These are phyloP conservation scores for Leptinotarsa rubiginosa DNA, from an alignment of 2,888 invertebrate genomes.

Conservation along the genomic window DNA sequence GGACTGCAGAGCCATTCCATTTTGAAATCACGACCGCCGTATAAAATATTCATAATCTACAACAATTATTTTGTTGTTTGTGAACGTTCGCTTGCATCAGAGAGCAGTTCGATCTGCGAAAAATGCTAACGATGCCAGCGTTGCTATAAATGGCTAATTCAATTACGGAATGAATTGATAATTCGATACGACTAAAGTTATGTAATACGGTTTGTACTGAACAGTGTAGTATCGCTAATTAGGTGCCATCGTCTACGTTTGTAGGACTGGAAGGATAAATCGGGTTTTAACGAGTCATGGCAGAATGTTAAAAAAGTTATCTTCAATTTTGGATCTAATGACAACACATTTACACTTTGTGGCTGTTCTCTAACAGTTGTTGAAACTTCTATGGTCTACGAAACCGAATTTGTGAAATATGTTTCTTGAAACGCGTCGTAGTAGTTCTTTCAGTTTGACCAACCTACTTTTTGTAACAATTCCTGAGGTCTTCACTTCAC, in stretches of 20 bases:
- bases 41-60: constrained; percentile 23
- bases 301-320: too few relatives aligned
- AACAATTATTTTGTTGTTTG: constrained; percentile 22
- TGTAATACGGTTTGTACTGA: constrained; percentile 20
- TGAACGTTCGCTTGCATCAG: constrained; percentile 12
- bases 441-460: too few relatives aligned
- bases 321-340: too few relatives aligned
- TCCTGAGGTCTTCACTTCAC: too few relatives aligned
- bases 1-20: constrained; percentile 2
- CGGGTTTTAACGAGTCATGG: not conserved
- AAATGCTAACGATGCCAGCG: constrained; percentile 23
- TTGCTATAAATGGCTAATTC: constrained; percentile 24
- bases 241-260: constrained; percentile 4
- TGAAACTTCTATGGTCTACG: too few relatives aligned
- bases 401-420: too few relatives aligned
- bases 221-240: constrained; percentile 8
- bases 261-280: not conserved
- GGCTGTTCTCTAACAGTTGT: too few relatives aligned
- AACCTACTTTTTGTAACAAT: too few relatives aligned
- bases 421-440: too few relatives aligned
- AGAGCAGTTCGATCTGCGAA: constrained; percentile 6
- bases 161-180: constrained; percentile 28
- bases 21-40: constrained; percentile 20
- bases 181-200: constrained; percentile 23
- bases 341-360: too few relatives aligned